A percentile compares a stretch with the other conserved stretches of the same genome.
phyloP scores from a whole-genome alignment of 2,797 vertebrate genomes.

The Australoheros facetus region DNA sequence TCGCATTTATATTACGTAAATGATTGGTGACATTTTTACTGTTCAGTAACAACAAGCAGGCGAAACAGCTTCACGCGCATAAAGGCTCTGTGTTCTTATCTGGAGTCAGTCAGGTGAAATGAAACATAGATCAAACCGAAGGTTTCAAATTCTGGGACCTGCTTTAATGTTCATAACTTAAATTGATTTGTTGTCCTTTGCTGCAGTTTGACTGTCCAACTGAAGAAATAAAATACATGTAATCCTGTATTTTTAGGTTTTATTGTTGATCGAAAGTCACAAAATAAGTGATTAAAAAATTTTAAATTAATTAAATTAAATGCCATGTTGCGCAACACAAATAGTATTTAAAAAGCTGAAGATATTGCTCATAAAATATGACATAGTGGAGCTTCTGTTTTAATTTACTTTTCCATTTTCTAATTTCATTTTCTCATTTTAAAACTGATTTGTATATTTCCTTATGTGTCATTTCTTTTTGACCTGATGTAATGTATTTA shows the following conservation, averaged over 20 bases:
- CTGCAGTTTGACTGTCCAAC: neutral
- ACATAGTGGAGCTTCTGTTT: neutral
- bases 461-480: neutral
- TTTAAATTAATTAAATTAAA: neutral
- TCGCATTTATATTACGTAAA: neutral
- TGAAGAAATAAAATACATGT: neutral
- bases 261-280: neutral
- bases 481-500: neutral
- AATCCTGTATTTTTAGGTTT: neutral
- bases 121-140: constrained; percentile 18
- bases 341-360: neutral
- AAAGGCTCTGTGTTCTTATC: neutral
- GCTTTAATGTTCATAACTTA: constrained; percentile 8
- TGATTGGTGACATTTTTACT: constrained; percentile 33
- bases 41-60: neutral
- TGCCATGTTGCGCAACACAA: neutral
- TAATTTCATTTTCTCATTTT: neutral
- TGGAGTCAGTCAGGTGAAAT: constrained; percentile 11
- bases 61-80: constrained; percentile 10
- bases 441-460: neutral
- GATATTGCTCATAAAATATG: neutral
- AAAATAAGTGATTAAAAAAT: neutral
- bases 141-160: neutral
- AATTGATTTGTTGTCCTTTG: constrained; percentile 5
- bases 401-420: neutral